Base-by-base conservation (phyloP, 2,888 invertebrate species). In the Diaphora mendica region DNA sequence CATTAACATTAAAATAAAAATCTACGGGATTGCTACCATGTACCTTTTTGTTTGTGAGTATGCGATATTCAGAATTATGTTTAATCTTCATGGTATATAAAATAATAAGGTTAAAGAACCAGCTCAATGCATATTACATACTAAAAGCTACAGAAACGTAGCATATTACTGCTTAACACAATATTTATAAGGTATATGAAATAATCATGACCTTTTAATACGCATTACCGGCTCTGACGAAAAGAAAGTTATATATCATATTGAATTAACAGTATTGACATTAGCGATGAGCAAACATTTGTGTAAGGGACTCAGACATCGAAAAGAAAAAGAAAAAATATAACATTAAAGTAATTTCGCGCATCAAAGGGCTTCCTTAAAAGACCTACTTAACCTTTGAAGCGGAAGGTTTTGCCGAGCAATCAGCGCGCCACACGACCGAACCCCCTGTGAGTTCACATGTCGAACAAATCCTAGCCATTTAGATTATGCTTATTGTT, bases 401-500 rank as follows among this genome's bases (percentile, higher is more conserved):
- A 55, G 72, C 77, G 73, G 73, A 71, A 72, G 77, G 71, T 70
- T 72, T 77, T 75, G 78, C 76, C 77, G 80, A 80, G 77, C 82
- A 85, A 87, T 87, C 86, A 85, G 82, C 82, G 76, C 74, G 71
- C 79, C 80, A 79, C 81, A 77, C 77, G 82, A 81, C 77, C 82
- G 83, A 80, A 80, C 77, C 82, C 55, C 76, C 71, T 77, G 73
- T 86, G 84, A 87, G 85, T 86, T 83, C 82, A 82, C 85, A 82
- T 87, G 88, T 88, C 85, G 89, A 88, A 90, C 91, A 90, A 90
- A 91, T 89, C 91, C 87, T 78, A 80, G 84, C 82, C 87, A 87
- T 89, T 91, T 87, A 88, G 89, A 91, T 92, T 90, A 91, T 91
- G 89, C 90, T 89, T 90, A 91, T 91, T 90, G 90, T 89, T 91